Conservation (phyloP, 2,888 invertebrate species). For the Athripsodes cinereus region DNA sequence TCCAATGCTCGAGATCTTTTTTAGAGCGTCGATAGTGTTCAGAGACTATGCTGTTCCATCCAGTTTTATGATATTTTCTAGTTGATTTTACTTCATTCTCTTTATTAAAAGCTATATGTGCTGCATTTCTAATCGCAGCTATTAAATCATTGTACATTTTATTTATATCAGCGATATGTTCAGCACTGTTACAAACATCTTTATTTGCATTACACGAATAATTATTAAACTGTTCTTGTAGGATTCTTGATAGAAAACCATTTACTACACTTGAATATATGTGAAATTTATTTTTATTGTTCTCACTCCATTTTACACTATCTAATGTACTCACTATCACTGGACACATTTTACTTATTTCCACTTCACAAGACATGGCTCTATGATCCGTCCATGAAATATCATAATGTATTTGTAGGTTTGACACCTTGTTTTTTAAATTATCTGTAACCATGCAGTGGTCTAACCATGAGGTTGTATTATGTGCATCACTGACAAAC, state of each 20-base stretch:
- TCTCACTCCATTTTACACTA: not conserved
- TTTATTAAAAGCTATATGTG: not conserved
- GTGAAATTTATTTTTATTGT: not conserved
- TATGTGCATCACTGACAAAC: too few relatives aligned
- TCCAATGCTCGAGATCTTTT: not conserved
- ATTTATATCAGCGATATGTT: not conserved
- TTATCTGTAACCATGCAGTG: too few relatives aligned
- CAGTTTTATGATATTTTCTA: not conserved
- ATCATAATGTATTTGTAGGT: too few relatives aligned
- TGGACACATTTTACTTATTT: too few relatives aligned
- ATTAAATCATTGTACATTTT: not conserved
- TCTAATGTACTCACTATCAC: not conserved
- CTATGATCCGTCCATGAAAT: too few relatives aligned
- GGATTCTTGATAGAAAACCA: not conserved
- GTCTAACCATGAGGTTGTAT: too few relatives aligned
- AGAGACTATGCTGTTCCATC: not conserved
- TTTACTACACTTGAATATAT: not conserved
- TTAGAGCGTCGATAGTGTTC: not conserved
- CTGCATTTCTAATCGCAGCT: not conserved
- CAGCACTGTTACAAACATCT: not conserved
- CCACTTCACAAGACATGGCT: too few relatives aligned
- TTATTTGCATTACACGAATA: not conserved
- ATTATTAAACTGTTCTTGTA: not conserved
- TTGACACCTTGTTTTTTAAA: too few relatives aligned
- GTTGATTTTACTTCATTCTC: not conserved